A percentile compares a stretch with the other conserved stretches of the same genome.
Evolutionary conservation across 2,797 vertebrate species (phyloP).

Genomic region (Hoplostethus atlanticus): DNA sequence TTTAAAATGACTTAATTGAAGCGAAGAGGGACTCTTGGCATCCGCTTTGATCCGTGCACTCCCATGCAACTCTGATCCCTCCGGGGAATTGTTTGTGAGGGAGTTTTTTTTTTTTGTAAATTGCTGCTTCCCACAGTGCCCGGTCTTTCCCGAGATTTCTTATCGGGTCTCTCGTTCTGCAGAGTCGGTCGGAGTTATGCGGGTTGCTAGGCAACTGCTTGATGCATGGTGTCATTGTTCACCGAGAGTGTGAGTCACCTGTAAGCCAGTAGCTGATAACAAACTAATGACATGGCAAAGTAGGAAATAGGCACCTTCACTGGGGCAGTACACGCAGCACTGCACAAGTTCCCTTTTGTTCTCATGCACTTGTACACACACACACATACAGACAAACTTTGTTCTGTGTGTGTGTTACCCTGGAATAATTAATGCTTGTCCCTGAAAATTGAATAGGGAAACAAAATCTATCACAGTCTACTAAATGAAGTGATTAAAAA

Average conservation of each 20-base stretch:
- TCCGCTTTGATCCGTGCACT: neutral
- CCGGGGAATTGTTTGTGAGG: conserved; percentile 10
- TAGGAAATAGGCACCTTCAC: conserved; percentile 46
- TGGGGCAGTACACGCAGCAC: neutral
- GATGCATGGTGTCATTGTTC: conserved; percentile 66
- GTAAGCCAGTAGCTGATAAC: conserved; percentile 55
- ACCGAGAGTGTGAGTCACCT: conserved; percentile 66
- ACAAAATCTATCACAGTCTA: conserved; percentile 4
- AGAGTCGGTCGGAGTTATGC: conserved; percentile 15
- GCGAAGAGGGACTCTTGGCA: neutral
- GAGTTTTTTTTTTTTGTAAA: conserved; percentile 22
- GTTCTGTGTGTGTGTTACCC: neutral
- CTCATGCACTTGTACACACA: neutral
- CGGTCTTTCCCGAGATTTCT: conserved; percentile 34
- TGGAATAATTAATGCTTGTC: conserved; percentile 20
- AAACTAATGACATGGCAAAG: conserved; percentile 35
- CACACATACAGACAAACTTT: neutral
- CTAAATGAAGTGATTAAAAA: too few relatives aligned
- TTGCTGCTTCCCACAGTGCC: neutral
- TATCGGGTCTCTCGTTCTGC: conserved; percentile 19
- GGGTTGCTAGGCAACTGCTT: conserved; percentile 36
- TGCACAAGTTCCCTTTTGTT: neutral
- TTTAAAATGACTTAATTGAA: neutral
- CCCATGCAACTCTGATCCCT: conserved; percentile 12
- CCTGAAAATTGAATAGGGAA: conserved; percentile 11